Percentiles rank a stretch among this genome's conserved stretches.
phyloP scores from a whole-genome alignment of 2,797 vertebrate genomes.

The Acropternis orthonyx region DNA sequence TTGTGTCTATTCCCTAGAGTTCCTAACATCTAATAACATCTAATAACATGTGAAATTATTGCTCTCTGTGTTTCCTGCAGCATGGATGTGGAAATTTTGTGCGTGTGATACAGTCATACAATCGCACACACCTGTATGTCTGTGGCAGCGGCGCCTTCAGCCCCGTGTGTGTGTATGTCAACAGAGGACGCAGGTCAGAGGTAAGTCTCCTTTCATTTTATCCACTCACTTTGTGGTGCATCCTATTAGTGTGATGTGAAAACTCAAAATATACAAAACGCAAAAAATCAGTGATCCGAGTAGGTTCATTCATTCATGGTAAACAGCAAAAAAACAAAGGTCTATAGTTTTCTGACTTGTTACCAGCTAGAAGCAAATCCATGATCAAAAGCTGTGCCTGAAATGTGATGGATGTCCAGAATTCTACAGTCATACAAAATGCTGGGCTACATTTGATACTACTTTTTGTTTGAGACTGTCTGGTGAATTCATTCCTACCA shows the following conservation, averaged over 20 bases:
- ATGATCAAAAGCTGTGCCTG: not conserved
- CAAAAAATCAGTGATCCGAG: not conserved
- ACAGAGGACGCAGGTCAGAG: slow-evolving; percentile 93
- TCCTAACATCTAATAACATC: not conserved
- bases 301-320: fast-evolving
- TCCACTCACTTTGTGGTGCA: fast-evolving
- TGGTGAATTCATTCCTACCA: not conserved
- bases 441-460: not conserved
- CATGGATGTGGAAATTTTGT: slow-evolving; percentile 97
- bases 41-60: not conserved
- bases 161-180: slow-evolving; percentile 91
- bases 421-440: not conserved
- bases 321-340: not conserved
- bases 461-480: not conserved
- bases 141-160: slow-evolving; percentile 97
- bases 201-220: slow-evolving; percentile 61
- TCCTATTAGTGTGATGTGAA: not conserved
- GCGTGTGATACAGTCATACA: slow-evolving; percentile 92
- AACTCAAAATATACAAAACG: not conserved
- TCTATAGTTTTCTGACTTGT: not conserved
- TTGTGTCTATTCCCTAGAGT: not conserved
- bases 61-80: slow-evolving; percentile 67
- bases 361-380: not conserved
- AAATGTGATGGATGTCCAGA: not conserved
- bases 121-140: slow-evolving; percentile 93